phyloP scores from a whole-genome alignment of 2,113 vertebrate species.

The Neopipo cinnamomea region DNA sequence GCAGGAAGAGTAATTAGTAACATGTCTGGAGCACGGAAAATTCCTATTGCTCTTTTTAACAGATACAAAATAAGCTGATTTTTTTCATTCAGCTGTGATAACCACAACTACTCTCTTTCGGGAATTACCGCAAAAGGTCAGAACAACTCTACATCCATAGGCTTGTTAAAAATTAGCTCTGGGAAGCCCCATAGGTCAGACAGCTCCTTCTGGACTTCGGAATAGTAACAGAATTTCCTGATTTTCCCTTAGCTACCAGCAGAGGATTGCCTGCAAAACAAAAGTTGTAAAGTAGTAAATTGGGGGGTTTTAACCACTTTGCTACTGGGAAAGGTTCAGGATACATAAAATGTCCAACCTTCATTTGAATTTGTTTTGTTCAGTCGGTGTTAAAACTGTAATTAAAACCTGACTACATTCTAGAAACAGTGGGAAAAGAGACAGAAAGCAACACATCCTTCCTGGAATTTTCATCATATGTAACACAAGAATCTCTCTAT shows the following conservation, averaged over 20 bases:
- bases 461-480: not conserved
- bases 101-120: not conserved
- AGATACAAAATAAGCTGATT: not conserved
- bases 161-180: conserved; percentile 5
- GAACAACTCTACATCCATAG: not conserved
- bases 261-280: not conserved
- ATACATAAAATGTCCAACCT: not conserved
- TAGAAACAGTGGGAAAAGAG: not conserved
- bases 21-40: not conserved
- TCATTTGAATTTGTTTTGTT: not conserved
- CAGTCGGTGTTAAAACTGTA: not conserved
- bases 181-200: not conserved
- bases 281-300: not conserved
- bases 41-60: not conserved
- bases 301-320: not conserved
- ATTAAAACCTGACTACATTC: not conserved
- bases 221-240: not conserved
- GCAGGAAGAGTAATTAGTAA: not conserved
- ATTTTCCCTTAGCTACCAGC: not conserved
- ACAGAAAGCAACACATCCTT: not conserved
- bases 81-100: conserved; percentile 15
- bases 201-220: not conserved
- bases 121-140: not conserved
- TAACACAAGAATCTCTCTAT: not conserved
- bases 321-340: not conserved